Base-by-base conservation (phyloP, 2,113 vertebrate genomes). In the Vanacampus margaritifer region DNA sequence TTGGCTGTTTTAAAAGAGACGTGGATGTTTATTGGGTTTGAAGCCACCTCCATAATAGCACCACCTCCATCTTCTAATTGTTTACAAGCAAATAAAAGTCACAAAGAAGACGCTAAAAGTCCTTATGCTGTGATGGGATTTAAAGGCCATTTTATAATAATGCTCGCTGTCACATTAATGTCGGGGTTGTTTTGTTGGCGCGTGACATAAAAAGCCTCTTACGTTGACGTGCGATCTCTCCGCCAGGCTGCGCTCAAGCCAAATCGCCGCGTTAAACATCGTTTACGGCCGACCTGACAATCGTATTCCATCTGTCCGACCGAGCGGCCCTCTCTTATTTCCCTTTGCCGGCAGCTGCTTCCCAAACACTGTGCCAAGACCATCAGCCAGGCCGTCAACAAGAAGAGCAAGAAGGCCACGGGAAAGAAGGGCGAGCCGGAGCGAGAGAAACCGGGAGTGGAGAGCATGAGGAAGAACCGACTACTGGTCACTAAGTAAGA, bases 301-400 rank as follows among this genome's bases (percentile, higher is more conserved):
- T 17, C 45, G 56, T 45, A 50, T 68, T 21, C 28, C 53, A 8
- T 16, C 53, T 28, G 5, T 28, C 24, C 54, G 13, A 3, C 21
- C 21, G 10, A 39, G 37, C 14, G 12, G 3, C 43, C 10, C 7
- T 43, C 3, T 16, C 0, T 37, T n/a, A 1, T 51, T 8, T 28
- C 19, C 21, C 9, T 39, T 16, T n/a, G 5, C 24, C n/a, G 8
- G 32, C 24, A 98, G 96, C 91, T 99, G 85, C 92, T 99, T 85
- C 97, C 97, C 71, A 99, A 99, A 83, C 97, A 99, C 90, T 98
- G 96, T 91, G 97, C 97, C 79, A 99, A 98, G 93, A 99, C 97
- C 83, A 98, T 99, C 93, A 99, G 97, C 91, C 97, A 99, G 90
- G 96, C 95, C 45, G 96, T 98, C 84, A 99, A 98, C 89, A 99